These are phyloP conservation scores for Brachypterus glaber DNA, from an alignment of 2,888 invertebrate species.

Conservation along the genomic window DNA sequence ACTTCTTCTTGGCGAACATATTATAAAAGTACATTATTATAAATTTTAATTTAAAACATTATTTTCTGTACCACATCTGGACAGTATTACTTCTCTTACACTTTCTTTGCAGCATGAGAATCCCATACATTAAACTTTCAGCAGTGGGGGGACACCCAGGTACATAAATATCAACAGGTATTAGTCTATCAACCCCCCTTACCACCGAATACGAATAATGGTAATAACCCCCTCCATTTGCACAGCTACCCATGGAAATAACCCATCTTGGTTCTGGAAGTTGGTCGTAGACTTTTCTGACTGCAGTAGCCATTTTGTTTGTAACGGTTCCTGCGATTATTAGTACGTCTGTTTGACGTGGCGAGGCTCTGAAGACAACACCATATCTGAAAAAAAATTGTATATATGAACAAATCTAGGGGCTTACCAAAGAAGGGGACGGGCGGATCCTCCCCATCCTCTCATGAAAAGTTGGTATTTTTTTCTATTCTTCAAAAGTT, in stretches of 20 bases:
- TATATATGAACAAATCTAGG: too few species aligned
- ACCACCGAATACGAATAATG: constrained; percentile 70
- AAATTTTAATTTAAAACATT: too few species aligned
- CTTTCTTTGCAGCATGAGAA: constrained; percentile 80
- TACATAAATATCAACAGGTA: constrained; percentile 84
- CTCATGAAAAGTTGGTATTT: too few species aligned
- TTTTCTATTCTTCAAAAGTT: too few species aligned
- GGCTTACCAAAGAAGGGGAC: too few species aligned
- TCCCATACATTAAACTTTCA: constrained; percentile 78
- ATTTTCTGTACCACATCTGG: constrained; percentile 39
- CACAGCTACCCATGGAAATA: constrained; percentile 69
- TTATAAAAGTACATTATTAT: too few species aligned
- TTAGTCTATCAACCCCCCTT: constrained; percentile 66
- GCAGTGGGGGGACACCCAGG: constrained; percentile 93
- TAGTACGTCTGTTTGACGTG: constrained; percentile 53
- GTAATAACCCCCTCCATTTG: constrained; percentile 69
- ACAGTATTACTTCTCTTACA: constrained; percentile 62
- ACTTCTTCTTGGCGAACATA: too few species aligned
- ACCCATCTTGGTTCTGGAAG: constrained; percentile 65
- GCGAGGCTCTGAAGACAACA: constrained; percentile 54
- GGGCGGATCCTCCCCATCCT: too few species aligned
- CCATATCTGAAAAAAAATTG: constrained; percentile 34
- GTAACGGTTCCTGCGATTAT: constrained; percentile 56
- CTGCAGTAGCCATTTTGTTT: constrained; percentile 61
- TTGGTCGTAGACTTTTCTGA: constrained; percentile 51